Evolutionary conservation across 2,113 vertebrate species (phyloP).

Genomic region (Apistogramma diplotaenia): DNA sequence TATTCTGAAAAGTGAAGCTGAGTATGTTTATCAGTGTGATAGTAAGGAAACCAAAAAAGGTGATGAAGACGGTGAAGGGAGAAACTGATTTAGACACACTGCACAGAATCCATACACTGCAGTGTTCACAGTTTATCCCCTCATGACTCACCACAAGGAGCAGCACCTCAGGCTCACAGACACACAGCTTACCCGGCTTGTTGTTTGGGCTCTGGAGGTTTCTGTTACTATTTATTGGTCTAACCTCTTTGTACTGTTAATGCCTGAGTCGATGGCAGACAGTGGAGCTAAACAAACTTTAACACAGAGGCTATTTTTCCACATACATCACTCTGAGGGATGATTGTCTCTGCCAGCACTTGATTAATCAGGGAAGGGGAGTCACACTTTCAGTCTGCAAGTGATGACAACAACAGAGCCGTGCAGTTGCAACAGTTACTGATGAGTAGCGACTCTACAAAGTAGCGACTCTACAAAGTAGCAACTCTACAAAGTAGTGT

Average conservation of each 20-base stretch:
- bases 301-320: slow-evolving; percentile 4
- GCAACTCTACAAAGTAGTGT: too few relatives aligned
- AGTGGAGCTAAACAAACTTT: slow-evolving; percentile 8
- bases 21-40: neutral
- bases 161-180: neutral
- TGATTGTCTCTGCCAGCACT: neutral
- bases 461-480: too few relatives aligned
- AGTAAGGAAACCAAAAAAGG: neutral
- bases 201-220: slow-evolving; percentile 27
- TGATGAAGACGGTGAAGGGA: neutral
- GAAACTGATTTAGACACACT: neutral
- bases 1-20: neutral
- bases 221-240: slow-evolving; percentile 6
- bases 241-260: slow-evolving; percentile 12
- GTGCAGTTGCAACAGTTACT: neutral
- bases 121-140: slow-evolving; percentile 19
- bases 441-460: too few relatives aligned
- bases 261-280: slow-evolving; percentile 5
- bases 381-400: neutral
- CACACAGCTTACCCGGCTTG: neutral
- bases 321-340: neutral
- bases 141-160: slow-evolving; percentile 43
- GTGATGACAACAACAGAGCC: neutral
- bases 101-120: slow-evolving; percentile 27
- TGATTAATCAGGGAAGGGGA: neutral